Percentiles rank a stretch among this genome's conserved stretches.
These are phyloP conservation scores for Gila orcuttii DNA, from an alignment of 2,113 vertebrate genomes.

Conservation along the genomic window DNA sequence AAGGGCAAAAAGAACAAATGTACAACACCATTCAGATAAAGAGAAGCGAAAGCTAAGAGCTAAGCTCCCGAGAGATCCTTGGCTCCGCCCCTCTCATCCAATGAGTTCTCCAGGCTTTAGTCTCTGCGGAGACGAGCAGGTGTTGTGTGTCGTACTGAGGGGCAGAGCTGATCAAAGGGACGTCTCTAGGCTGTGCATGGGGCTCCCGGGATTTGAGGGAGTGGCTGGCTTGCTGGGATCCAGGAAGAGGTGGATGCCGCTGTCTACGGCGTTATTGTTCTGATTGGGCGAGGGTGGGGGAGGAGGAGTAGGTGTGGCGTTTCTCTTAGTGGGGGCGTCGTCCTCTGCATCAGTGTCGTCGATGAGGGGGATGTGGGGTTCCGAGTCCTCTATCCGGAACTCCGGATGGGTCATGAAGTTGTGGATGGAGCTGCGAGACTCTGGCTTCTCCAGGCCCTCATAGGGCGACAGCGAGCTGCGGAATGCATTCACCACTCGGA, in stretches of 20 bases:
- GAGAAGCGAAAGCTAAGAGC: conserved; percentile 78
- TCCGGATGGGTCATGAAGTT: conserved; percentile 99
- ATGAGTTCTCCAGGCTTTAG: conserved; percentile 50
- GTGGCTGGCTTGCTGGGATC: conserved; percentile 92
- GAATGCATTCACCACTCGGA: conserved; percentile 99
- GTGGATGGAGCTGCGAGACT: conserved; percentile 97
- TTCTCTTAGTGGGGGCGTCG: conserved; percentile 96
- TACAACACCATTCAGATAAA: conserved; percentile 86
- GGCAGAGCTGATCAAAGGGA: conserved; percentile 92
- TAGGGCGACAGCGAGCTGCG: conserved; percentile 99
- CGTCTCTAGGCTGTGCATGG: conserved; percentile 99
- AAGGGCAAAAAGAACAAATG: conserved; percentile 84
- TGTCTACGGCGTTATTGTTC: conserved; percentile 99
- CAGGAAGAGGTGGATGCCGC: conserved; percentile 91
- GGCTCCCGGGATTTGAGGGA: conserved; percentile 93
- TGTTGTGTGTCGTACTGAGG: conserved; percentile 19
- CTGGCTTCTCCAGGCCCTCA: conserved; percentile 96
- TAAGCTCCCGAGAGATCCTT: conserved; percentile 79
- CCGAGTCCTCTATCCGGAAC: conserved; percentile 99
- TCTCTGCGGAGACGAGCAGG: conserved; percentile 62
- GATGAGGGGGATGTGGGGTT: conserved; percentile 98
- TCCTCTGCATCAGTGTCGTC: conserved; percentile 98
- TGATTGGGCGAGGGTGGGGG: conserved; percentile 91
- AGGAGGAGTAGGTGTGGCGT: conserved; percentile 72
- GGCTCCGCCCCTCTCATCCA: conserved; percentile 54